Base-by-base conservation (phyloP, 1,140 invertebrate species). In the Apis laboriosa region DNA sequence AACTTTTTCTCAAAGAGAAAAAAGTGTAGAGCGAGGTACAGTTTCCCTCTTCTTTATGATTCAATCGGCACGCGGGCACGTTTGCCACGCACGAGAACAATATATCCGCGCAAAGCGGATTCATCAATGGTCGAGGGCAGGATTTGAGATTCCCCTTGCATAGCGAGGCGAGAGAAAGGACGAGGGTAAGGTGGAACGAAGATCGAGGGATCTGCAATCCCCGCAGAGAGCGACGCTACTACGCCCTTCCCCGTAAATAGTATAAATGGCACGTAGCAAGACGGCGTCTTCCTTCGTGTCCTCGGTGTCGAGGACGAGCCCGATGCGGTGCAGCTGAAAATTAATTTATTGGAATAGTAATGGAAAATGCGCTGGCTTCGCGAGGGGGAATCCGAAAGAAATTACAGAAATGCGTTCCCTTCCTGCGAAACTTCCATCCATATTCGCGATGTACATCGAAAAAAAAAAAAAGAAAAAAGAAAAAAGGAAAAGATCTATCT, bases 311-410 rank as follows among this genome's bases (percentile, higher is more conserved):
- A 72, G 80, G 68, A 75, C 84, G 76, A 49, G 82, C 83, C 9
- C 77, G 87, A 72, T 60, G 85, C 60, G 77, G 34, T 43, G 77
- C 67, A 77, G 80, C 72, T 89, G 88, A 89, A 91, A 91, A 91
- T 91, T 91, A 91, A 91, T 91, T 91, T 90, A 90, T 90, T 83
- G 90, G 85, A 86, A 86, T 87, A 85, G 88, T 90, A 90, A 91
- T 91, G 85, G 89, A 89, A 90, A 89, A 89, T 90, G 5, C 5
- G 80, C 84, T 87, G 76, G 78, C 86, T 88, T 58, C 84, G 86
- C 84, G 84, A 82, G 53, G 64, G 58, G 79, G 64, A 60, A 84
- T 49, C 49, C 71, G 73, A 55, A 60, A 74, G 66, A 73, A 61
- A 75, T 87, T 82, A 64, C 68, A 64, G 77, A 86, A 86, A 88